phyloP scores from a whole-genome alignment of 2,888 invertebrate species.

The Melanotus villosus region DNA sequence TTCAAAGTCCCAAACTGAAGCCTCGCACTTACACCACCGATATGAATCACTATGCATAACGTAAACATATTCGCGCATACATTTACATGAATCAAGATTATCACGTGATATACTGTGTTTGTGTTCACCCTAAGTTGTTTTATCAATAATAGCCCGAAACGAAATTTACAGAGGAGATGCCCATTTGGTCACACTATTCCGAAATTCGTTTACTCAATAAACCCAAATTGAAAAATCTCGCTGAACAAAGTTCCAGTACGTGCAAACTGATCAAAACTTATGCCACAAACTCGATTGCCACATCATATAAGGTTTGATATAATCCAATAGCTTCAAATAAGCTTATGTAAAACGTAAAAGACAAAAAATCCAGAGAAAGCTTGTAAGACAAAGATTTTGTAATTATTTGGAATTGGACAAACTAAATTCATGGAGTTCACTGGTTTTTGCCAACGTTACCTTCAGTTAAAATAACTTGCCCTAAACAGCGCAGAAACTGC shows the following conservation, averaged over 20 bases:
- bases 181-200: neutral
- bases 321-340: too few species aligned
- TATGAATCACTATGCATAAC: constrained; percentile 35
- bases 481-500: too few species aligned
- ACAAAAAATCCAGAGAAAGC: too few species aligned
- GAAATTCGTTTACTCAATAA: neutral
- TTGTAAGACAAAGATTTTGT: too few species aligned
- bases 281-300: constrained; percentile 5
- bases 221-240: constrained; percentile 5
- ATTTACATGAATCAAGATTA: constrained; percentile 40
- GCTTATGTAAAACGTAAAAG: too few species aligned
- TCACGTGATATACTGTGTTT: constrained; percentile 13
- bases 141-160: constrained; percentile 2
- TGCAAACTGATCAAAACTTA: neutral
- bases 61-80: constrained; percentile 38
- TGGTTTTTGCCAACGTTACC: too few species aligned
- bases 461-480: too few species aligned
- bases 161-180: neutral
- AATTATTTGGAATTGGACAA: too few species aligned
- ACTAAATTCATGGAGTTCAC: too few species aligned
- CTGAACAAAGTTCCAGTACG: neutral
- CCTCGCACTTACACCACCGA: constrained; percentile 29
- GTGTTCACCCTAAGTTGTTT: constrained; percentile 21
- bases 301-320: too few species aligned
- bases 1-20: constrained; percentile 24